These are phyloP conservation scores for Podarcis cretensis DNA, from an alignment of 2,113 vertebrate genomes.

Conservation along the genomic window DNA sequence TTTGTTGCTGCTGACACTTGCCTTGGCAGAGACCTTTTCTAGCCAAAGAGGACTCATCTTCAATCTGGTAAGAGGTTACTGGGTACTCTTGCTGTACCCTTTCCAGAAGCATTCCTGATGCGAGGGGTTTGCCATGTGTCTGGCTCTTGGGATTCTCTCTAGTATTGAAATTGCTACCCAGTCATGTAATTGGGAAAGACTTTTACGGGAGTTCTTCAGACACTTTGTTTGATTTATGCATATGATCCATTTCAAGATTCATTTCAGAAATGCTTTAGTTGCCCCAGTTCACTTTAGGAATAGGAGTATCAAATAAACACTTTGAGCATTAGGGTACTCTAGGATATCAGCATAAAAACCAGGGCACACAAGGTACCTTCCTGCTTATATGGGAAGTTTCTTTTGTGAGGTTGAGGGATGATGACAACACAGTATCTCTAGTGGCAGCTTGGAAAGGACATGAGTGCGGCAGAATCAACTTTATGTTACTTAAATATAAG, in stretches of 20 bases:
- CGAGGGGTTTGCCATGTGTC: background rate
- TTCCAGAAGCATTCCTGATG: background rate
- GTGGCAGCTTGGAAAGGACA: background rate
- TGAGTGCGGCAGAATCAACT: background rate
- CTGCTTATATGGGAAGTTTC: background rate
- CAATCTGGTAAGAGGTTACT: constrained; percentile 70
- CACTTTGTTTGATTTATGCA: background rate
- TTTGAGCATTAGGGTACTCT: background rate
- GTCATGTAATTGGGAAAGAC: background rate
- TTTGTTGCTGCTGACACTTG: constrained; percentile 42
- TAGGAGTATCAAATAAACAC: background rate
- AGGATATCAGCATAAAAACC: background rate
- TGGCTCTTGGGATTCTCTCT: background rate
- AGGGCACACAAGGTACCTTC: no score
- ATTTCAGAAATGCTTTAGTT: background rate
- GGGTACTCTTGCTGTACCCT: background rate
- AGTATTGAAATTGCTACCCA: background rate
- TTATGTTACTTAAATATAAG: background rate
- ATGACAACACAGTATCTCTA: background rate
- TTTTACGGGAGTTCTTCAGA: background rate
- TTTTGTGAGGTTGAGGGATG: no score
- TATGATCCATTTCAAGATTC: background rate
- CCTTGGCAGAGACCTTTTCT: background rate
- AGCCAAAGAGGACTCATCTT: constrained; percentile 58
- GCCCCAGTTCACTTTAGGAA: background rate